Evolutionary conservation across 2,113 vertebrate genomes (phyloP).

Genomic region (Oenanthe oenanthe): DNA sequence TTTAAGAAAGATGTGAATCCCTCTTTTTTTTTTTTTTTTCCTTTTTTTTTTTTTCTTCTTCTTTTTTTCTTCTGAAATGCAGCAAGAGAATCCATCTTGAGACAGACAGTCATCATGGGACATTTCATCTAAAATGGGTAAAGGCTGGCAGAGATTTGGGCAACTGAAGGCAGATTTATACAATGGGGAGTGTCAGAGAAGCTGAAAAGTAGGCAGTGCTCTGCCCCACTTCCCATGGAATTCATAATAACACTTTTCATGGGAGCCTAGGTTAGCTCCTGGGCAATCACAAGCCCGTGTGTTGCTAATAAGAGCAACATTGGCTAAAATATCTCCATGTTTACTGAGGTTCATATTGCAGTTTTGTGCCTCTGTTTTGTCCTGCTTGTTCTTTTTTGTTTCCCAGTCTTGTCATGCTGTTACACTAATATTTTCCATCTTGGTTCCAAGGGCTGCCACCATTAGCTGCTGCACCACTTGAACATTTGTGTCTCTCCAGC

Average conservation of each 20-base stretch:
- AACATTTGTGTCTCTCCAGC: conserved; percentile 32
- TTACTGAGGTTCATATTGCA: not conserved
- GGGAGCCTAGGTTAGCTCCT: not conserved
- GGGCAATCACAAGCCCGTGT: not conserved
- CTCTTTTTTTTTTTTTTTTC: fast-evolving
- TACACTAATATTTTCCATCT: conserved; percentile 67
- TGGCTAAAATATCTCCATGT: not conserved
- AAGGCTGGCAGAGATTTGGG: not conserved
- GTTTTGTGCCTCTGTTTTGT: not conserved
- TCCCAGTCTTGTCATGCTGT: conserved; percentile 33
- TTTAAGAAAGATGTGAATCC: not conserved
- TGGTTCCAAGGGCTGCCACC: conserved; percentile 57
- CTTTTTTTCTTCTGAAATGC: not conserved
- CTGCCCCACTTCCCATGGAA: not conserved
- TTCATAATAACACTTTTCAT: not conserved
- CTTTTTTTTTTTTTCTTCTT: not conserved
- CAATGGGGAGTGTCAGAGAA: not conserved
- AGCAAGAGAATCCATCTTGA: not conserved
- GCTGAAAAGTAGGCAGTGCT: not conserved
- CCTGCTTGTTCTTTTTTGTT: conserved; percentile 28
- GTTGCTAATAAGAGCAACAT: not conserved
- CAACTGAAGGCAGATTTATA: not conserved
- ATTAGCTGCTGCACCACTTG: conserved; percentile 39
- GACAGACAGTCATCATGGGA: not conserved
- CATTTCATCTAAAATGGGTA: not conserved